Base-by-base conservation (phyloP, 2,888 invertebrate species). In the Calliopum simillimum region DNA sequence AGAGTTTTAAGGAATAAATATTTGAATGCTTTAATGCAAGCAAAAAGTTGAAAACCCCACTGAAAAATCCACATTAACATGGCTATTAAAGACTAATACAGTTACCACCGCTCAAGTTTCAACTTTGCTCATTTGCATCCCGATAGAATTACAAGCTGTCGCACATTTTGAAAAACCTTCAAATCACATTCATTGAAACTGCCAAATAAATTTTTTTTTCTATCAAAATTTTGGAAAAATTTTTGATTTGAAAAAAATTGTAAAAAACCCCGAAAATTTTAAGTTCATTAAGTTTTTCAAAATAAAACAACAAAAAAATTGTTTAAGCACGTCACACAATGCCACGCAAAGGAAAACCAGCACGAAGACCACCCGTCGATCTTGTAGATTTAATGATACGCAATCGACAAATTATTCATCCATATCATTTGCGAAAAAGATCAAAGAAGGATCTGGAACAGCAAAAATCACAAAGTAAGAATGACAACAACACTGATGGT, bases 331-430 rank as follows among this genome's bases (percentile, higher is more conserved):
- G 14, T 41, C 12, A 14, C 49, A 49, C 51, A 4, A 73, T 73
- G 73, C 73, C 71, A 46, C 69, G 71, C 25, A 63, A 25, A 49
- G 64, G 67, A 25, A 33, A 8, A 33, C 23, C 49, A 43, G 14
- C 16, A 13, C 63, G 43, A n/a, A 66, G 21, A 43, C 12, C n/a
- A 4, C 49, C 13, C 16, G 44, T 71, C 16, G 53, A 71, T 43
- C 67, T 73, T 4, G 71, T 49, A 4, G 46, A 67, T 5, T 47
- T 69, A n/a, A 59, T 68, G 5, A 21, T 62, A 21, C 53, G 68
- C 13, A 33, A 58, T 8, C 23, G 33, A 4, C 5, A 33, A 33
- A 8, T 8, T n/a, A 47, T 25, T 62, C 66, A 66, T 51, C 65
- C 73, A 0, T 70, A 71, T 44, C 67, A 16, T 2, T 16, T 56